Conservation (phyloP, 2,797 vertebrate species). For the Caiman crocodilus region DNA sequence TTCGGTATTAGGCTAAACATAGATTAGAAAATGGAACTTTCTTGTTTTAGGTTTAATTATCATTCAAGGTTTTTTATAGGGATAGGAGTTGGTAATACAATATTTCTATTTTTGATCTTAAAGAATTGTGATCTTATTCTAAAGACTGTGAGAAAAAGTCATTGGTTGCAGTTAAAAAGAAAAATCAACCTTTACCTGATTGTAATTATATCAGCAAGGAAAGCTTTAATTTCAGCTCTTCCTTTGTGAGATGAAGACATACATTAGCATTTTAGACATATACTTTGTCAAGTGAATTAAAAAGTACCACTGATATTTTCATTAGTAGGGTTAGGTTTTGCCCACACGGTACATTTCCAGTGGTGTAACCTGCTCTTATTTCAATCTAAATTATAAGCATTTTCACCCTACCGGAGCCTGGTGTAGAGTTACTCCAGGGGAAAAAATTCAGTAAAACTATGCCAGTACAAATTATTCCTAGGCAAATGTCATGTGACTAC, state of each 20-base stretch:
- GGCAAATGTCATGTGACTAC: too few species aligned
- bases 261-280: conserved; percentile 13
- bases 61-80: neutral
- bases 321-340: neutral
- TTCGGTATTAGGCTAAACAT: neutral
- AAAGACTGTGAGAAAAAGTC: neutral
- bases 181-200: neutral
- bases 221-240: conserved; percentile 46
- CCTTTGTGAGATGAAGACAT: conserved; percentile 7
- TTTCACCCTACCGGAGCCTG: too few species aligned
- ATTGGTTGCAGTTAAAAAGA: neutral
- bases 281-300: neutral
- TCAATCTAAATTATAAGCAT: too few species aligned
- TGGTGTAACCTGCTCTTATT: too few species aligned
- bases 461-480: too few species aligned
- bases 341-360: too few species aligned
- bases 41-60: neutral
- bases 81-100: neutral
- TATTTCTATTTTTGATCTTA: neutral
- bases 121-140: neutral
- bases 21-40: neutral
- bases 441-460: too few species aligned
- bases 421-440: too few species aligned
- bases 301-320: neutral
- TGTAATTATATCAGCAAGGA: conserved; percentile 36